Conservation (phyloP, 64 coral and sea anemone species). For the Stylophora pistillata region DNA sequence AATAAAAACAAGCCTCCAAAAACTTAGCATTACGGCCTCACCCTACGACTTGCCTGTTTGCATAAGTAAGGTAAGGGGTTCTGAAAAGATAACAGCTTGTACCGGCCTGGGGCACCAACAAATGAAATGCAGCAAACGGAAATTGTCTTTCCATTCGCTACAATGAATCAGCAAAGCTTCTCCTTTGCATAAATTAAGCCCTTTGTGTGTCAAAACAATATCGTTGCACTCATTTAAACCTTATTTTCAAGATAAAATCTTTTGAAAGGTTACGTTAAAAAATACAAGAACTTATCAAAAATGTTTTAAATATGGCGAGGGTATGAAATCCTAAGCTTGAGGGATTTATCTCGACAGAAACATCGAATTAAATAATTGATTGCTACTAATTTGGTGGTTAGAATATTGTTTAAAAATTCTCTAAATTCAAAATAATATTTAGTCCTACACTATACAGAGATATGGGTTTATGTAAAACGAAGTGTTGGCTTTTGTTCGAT, state of each 20-base stretch:
- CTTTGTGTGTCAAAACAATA: background rate
- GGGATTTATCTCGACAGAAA: background rate
- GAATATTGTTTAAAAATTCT: background rate
- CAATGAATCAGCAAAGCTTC: slow-evolving; percentile 4
- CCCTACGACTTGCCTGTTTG: background rate
- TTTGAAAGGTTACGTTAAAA: too few relatives aligned
- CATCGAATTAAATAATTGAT: background rate
- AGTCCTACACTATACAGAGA: background rate
- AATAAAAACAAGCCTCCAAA: background rate
- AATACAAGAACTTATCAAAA: background rate
- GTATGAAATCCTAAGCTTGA: too few relatives aligned
- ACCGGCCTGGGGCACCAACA: too few relatives aligned
- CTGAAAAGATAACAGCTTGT: background rate
- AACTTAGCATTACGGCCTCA: background rate
- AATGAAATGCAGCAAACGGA: background rate
- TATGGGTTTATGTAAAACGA: too few relatives aligned
- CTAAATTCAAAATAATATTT: background rate
- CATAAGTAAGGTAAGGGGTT: background rate
- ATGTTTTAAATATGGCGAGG: background rate
- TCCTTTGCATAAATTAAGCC: background rate
- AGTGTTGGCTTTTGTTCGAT: too few relatives aligned
- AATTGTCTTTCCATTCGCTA: background rate
- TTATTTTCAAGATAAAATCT: too few relatives aligned
- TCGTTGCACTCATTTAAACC: too few relatives aligned
- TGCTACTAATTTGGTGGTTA: background rate